Evolutionary conservation across 1,140 invertebrate species (phyloP).

Genomic region (Chlorops oryzae): DNA sequence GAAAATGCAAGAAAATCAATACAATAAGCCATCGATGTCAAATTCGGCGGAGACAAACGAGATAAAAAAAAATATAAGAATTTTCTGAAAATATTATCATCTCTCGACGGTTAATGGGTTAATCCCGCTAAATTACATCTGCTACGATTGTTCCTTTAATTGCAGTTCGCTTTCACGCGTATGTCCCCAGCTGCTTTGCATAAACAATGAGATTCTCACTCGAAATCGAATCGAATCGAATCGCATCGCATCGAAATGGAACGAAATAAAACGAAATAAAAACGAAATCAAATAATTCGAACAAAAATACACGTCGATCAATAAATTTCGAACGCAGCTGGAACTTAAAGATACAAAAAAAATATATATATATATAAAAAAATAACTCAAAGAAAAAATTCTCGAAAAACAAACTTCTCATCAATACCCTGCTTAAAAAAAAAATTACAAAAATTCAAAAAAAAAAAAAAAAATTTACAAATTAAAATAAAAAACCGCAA

Average conservation of each 20-base stretch:
- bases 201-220: not conserved
- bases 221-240: not conserved
- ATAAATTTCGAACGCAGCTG: slow-evolving; percentile 11
- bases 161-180: no score
- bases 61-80: no score
- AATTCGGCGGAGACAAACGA: no score
- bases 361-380: not conserved
- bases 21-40: no score
- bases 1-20: no score
- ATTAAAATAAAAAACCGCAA: no score
- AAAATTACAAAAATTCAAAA: no score
- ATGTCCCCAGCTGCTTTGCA: slow-evolving; percentile 12
- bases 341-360: slow-evolving; percentile 1
- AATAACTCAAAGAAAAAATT: not conserved
- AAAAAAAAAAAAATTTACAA: no score
- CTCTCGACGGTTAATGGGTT: no score
- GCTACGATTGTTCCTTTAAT: slow-evolving; percentile 12
- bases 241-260: not conserved
- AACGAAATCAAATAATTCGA: not conserved
- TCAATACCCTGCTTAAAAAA: slow-evolving; percentile 2
- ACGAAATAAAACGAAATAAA: not conserved
- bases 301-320: slow-evolving; percentile 2
- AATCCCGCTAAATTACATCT: no score
- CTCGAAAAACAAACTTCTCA: slow-evolving; percentile 7
- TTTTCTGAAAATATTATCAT: no score